Evolutionary conservation across 2,888 invertebrate species (phyloP).

Genomic region (Chalcis sispes): DNA sequence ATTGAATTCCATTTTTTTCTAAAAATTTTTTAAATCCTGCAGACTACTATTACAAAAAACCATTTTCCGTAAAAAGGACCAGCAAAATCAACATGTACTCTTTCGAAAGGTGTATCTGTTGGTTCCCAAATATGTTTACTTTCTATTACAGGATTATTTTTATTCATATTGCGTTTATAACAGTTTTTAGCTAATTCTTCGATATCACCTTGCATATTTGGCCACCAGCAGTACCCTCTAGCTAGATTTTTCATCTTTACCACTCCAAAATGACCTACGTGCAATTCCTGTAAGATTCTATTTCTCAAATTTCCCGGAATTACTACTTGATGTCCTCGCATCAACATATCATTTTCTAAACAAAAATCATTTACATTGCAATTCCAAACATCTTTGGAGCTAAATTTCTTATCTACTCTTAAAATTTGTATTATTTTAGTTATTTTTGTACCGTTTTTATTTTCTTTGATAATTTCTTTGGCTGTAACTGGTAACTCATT

Average conservation of each 20-base stretch:
- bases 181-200: constrained; percentile 43
- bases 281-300: constrained; percentile 58
- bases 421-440: background rate
- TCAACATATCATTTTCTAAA: constrained; percentile 12
- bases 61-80: constrained; percentile 51
- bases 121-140: constrained; percentile 51
- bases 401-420: background rate
- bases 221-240: constrained; percentile 60
- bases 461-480: background rate
- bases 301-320: constrained; percentile 36
- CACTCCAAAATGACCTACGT: constrained; percentile 61
- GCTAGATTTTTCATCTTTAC: constrained; percentile 62
- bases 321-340: constrained; percentile 50
- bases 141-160: constrained; percentile 50
- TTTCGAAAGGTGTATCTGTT: constrained; percentile 55
- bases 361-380: constrained; percentile 11
- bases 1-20: too few relatives aligned
- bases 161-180: constrained; percentile 35
- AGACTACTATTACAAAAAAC: constrained; percentile 57
- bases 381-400: constrained; percentile 7
- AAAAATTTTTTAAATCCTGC: background rate
- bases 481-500: background rate
- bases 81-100: constrained; percentile 57
- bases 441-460: background rate
- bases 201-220: constrained; percentile 56